phyloP scores from a whole-genome alignment of 2,797 vertebrate species.

The Hozukius guyotensis region DNA sequence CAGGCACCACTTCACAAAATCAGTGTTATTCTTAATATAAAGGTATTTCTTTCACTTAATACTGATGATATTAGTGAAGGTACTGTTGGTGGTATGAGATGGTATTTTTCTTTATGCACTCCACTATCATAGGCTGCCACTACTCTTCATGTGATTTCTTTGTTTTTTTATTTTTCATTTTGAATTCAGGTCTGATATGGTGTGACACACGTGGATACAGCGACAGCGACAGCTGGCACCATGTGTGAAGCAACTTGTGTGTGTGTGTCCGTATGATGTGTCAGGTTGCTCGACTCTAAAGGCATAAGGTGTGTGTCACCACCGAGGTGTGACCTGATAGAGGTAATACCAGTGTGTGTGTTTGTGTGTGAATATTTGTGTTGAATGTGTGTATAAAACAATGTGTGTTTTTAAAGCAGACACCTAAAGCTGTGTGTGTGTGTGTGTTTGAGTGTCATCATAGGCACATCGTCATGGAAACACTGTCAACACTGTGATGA shows the following conservation, averaged over 20 bases:
- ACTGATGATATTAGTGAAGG: not conserved
- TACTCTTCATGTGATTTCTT: not conserved
- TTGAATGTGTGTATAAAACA: not conserved
- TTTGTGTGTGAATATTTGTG: not conserved
- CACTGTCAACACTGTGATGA: constrained; percentile 39
- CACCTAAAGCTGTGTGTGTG: constrained; percentile 5
- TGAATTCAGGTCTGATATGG: constrained; percentile 8
- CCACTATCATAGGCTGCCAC: not conserved
- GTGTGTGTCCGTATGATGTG: constrained; percentile 29
- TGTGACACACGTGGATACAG: constrained; percentile 21
- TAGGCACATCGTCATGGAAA: constrained; percentile 36
- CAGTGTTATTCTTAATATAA: not conserved
- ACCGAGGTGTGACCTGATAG: constrained; percentile 52
- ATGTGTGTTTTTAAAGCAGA: constrained; percentile 13
- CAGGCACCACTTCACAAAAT: no score
- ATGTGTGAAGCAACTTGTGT: constrained; percentile 36
- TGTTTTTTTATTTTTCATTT: not conserved
- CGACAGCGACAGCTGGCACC: constrained; percentile 27
- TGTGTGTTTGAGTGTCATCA: constrained; percentile 17
- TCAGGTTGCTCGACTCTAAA: constrained; percentile 38
- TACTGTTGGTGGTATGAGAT: no score
- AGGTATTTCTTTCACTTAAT: constrained; percentile 4
- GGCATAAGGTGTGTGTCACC: constrained; percentile 49
- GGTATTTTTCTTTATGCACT: not conserved
- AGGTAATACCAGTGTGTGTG: constrained; percentile 23